Conservation (phyloP, 2,888 invertebrate species). For the Volucella zonaria region DNA sequence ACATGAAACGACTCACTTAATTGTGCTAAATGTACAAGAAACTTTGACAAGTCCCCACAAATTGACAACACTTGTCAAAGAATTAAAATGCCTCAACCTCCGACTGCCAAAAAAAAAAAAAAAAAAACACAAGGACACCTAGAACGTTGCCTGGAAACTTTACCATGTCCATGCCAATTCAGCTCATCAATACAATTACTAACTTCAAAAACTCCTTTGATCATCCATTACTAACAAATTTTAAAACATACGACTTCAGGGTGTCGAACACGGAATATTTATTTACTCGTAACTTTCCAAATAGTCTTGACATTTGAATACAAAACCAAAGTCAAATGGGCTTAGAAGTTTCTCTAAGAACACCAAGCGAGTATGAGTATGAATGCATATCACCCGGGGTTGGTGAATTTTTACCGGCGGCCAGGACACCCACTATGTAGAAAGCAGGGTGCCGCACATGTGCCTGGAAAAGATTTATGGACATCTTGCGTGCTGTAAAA, state of each 20-base stretch:
- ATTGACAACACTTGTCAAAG: neutral
- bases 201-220: neutral
- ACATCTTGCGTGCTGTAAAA: constrained; percentile 49
- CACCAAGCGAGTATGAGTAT: no score
- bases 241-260: neutral
- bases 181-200: neutral
- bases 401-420: no score
- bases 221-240: neutral
- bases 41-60: neutral
- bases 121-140: no score
- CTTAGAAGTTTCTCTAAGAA: neutral
- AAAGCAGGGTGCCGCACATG: neutral
- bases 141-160: no score
- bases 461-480: constrained; percentile 31
- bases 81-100: no score
- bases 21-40: neutral
- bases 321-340: constrained; percentile 18
- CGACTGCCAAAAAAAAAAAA: no score
- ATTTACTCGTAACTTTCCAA: constrained; percentile 23
- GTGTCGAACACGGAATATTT: neutral
- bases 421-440: neutral
- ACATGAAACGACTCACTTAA: constrained; percentile 1
- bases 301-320: constrained; percentile 27
- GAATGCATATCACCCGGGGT: no score
- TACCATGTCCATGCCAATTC: no score